Evolutionary conservation across 2,888 invertebrate species (phyloP).

Genomic region (Hydropsyche betteni): DNA sequence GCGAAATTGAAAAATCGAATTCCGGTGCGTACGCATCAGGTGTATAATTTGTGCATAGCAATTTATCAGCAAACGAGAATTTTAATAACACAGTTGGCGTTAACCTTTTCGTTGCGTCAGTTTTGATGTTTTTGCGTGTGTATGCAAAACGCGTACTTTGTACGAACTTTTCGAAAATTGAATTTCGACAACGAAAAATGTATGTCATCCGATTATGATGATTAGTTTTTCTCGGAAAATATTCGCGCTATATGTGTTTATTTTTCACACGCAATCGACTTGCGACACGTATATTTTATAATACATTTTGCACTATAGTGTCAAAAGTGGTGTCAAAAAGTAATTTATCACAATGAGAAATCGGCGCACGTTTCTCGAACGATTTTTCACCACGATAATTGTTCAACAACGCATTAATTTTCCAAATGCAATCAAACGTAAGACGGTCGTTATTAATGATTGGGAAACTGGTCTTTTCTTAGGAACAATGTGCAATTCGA

Average conservation of each 20-base stretch:
- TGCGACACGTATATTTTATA: conserved; percentile 3
- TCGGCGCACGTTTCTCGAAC: background rate
- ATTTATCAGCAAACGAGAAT: conserved; percentile 11
- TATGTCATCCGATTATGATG: conserved; percentile 12
- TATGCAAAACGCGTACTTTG: background rate
- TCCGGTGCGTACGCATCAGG: too few relatives aligned
- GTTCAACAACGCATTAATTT: background rate
- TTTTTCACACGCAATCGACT: conserved; percentile 21
- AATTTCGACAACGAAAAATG: conserved; percentile 2
- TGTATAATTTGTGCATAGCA: conserved; percentile 15
- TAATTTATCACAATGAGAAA: conserved; percentile 25
- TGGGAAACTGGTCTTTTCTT: too few relatives aligned
- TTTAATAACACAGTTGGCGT: conserved; percentile 15
- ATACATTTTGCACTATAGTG: background rate
- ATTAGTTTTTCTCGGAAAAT: conserved; percentile 24
- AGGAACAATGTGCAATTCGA: too few relatives aligned
- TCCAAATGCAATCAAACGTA: too few relatives aligned
- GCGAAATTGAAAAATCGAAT: too few relatives aligned
- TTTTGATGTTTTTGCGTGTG: conserved; percentile 3
- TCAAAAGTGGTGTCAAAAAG: conserved; percentile 18
- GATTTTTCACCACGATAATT: conserved; percentile 12
- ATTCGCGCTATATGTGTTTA: conserved; percentile 4
- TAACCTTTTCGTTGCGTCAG: conserved; percentile 13
- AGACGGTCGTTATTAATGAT: too few relatives aligned
- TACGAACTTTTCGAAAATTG: background rate